phyloP scores from a whole-genome alignment of 2,797 vertebrate genomes.

The Poecilia picta region DNA sequence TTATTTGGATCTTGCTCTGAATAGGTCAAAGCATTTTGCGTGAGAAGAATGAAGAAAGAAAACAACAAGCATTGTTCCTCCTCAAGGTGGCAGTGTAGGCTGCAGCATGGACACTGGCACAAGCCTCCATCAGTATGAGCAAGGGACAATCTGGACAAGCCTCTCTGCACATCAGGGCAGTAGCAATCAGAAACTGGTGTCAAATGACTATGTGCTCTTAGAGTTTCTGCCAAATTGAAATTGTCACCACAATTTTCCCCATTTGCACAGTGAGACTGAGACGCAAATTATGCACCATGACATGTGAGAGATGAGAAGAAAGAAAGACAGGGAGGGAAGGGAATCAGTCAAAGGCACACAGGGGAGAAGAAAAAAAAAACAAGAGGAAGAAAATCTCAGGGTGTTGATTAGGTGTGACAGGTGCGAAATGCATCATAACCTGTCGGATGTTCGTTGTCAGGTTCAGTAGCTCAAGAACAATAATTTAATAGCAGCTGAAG shows the following conservation, averaged over 20 bases:
- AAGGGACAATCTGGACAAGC: slow-evolving; percentile 64
- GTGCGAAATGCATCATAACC: slow-evolving; percentile 72
- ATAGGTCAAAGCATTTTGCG: slow-evolving; percentile 25
- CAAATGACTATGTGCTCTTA: slow-evolving; percentile 64
- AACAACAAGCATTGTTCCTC: slow-evolving; percentile 12
- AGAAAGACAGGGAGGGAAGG: slow-evolving; percentile 51
- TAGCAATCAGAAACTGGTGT: slow-evolving; percentile 66
- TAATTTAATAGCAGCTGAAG: slow-evolving; percentile 60
- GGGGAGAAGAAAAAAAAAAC: slow-evolving; percentile 35
- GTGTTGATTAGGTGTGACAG: slow-evolving; percentile 78
- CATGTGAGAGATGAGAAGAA: slow-evolving; percentile 55
- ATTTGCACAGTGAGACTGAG: slow-evolving; percentile 60
- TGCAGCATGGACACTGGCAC: slow-evolving; percentile 38
- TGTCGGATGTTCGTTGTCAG: slow-evolving; percentile 61
- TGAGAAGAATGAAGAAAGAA: slow-evolving; percentile 3
- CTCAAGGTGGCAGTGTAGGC: slow-evolving; percentile 78
- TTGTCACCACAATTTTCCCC: slow-evolving; percentile 69
- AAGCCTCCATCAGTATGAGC: slow-evolving; percentile 44
- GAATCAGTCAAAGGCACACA: slow-evolving; percentile 63
- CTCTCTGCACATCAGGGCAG: slow-evolving; percentile 61
- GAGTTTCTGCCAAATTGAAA: slow-evolving; percentile 72
- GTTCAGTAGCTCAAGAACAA: slow-evolving; percentile 50
- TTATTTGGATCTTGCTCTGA: slow-evolving; percentile 30
- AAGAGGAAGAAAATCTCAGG: slow-evolving; percentile 53
- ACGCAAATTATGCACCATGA: slow-evolving; percentile 67